A percentile compares a stretch with the other conserved stretches of the same genome.
phyloP scores from a whole-genome alignment of 2,797 vertebrate species.

The Uromys caudimaculatus region DNA sequence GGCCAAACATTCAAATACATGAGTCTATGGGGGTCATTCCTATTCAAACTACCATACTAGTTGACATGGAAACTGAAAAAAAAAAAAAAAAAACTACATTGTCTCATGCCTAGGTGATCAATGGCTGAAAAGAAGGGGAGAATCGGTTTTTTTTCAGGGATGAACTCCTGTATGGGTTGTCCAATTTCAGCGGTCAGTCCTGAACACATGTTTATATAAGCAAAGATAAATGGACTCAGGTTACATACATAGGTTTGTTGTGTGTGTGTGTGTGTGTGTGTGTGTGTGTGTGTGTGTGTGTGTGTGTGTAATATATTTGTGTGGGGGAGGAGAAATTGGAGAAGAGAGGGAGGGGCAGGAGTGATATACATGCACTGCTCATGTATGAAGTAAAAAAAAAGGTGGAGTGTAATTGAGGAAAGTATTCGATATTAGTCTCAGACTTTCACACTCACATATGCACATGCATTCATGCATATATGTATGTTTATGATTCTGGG shows the following conservation, averaged over 20 bases:
- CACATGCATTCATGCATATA: neutral
- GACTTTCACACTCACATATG: neutral
- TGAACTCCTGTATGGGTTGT: neutral
- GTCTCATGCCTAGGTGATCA: neutral
- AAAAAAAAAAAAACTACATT: neutral
- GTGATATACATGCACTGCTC: neutral
- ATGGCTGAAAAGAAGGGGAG: neutral
- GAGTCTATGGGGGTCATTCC: neutral
- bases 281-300: too few species aligned
- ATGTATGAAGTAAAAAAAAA: neutral
- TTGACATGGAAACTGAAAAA: neutral
- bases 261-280: neutral
- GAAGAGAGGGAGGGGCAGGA: neutral
- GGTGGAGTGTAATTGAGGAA: neutral
- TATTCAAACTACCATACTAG: neutral
- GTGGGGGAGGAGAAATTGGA: neutral
- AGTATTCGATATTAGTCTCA: neutral
- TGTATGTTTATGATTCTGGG: conserved; percentile 3
- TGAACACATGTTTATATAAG: neutral
- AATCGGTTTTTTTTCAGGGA: neutral
- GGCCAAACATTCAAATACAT: neutral
- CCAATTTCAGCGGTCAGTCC: neutral
- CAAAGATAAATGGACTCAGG: neutral
- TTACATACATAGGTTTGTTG: neutral
- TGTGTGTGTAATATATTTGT: neutral